Conservation (phyloP, 2,888 invertebrate genomes). For the Orchestes rusci region DNA sequence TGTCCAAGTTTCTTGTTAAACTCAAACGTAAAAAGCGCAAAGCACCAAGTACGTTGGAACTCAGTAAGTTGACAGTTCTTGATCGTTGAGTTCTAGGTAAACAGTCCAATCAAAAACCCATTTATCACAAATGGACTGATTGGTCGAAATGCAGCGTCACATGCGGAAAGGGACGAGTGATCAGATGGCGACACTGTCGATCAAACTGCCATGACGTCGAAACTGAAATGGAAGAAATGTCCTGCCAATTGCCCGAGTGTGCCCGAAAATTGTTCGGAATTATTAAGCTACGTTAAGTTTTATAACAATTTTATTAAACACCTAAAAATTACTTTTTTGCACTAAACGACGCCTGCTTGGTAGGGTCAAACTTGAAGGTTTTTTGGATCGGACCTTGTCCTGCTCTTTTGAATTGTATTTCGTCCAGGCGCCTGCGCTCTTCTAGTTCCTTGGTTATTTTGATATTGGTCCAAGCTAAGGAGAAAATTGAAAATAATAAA, state of each 20-base stretch:
- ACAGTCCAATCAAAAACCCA: slow-evolving; percentile 23
- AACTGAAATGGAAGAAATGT: slow-evolving; percentile 48
- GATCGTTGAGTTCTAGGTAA: too few species aligned
- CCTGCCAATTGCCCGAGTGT: slow-evolving; percentile 47
- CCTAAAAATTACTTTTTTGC: slow-evolving; percentile 49
- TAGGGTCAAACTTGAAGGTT: slow-evolving; percentile 82
- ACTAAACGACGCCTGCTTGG: slow-evolving; percentile 49
- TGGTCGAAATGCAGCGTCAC: slow-evolving; percentile 60
- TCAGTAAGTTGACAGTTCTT: too few species aligned
- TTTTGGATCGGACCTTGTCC: slow-evolving; percentile 81
- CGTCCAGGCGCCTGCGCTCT: slow-evolving; percentile 68
- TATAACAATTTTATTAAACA: too few species aligned
- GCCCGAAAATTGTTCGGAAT: slow-evolving; percentile 40
- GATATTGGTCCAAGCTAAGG: slow-evolving; percentile 71
- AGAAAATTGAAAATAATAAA: slow-evolving; percentile 1
- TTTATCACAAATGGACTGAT: slow-evolving; percentile 49
- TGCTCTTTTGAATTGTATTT: slow-evolving; percentile 71
- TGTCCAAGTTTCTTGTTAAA: slow-evolving; percentile 16
- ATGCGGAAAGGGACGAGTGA: slow-evolving; percentile 55
- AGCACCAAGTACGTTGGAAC: too few species aligned
- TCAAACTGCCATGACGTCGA: slow-evolving; percentile 42
- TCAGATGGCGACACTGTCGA: slow-evolving; percentile 50
- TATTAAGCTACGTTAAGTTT: slow-evolving; percentile 27
- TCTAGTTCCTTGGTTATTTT: slow-evolving; percentile 71
- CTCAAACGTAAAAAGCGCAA: slow-evolving; percentile 9